phyloP scores from a whole-genome alignment of 2,797 vertebrate species.

The Periophthalmus magnuspinnatus region DNA sequence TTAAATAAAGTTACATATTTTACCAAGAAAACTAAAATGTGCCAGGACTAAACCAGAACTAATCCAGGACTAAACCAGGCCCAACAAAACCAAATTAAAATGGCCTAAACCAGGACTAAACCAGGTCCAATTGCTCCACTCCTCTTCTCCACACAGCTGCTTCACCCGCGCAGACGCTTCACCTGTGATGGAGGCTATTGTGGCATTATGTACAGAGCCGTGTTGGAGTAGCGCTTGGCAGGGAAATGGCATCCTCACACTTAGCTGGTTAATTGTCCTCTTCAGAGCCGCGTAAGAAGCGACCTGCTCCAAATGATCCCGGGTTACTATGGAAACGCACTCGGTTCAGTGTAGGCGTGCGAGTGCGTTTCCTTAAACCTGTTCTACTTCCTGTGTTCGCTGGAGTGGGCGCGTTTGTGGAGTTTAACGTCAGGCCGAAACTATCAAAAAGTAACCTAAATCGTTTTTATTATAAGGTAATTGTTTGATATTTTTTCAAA shows the following conservation, averaged over 20 bases:
- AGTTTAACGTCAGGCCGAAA: not conserved
- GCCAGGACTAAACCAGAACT: no score
- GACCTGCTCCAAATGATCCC: not conserved
- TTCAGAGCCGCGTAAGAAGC: not conserved
- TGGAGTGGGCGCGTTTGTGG: not conserved
- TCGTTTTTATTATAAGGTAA: no score
- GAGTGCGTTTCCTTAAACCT: not conserved
- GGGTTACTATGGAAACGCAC: constrained; percentile 2
- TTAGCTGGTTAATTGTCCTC: not conserved
- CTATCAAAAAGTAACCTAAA: not conserved
- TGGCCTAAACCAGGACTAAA: no score
- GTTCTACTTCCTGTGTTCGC: not conserved
- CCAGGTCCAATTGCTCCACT: no score
- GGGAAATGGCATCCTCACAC: not conserved
- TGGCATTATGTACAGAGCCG: not conserved
- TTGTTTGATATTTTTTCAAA: no score
- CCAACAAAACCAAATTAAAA: no score
- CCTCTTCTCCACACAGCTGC: no score
- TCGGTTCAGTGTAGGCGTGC: not conserved
- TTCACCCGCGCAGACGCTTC: not conserved
- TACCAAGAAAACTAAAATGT: no score
- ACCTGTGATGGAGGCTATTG: not conserved
- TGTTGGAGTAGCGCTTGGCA: not conserved
- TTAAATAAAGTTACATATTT: no score
- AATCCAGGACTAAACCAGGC: no score